Evolutionary conservation across 2,797 vertebrate genomes (phyloP).

Genomic region (Coccyzus lansbergi): DNA sequence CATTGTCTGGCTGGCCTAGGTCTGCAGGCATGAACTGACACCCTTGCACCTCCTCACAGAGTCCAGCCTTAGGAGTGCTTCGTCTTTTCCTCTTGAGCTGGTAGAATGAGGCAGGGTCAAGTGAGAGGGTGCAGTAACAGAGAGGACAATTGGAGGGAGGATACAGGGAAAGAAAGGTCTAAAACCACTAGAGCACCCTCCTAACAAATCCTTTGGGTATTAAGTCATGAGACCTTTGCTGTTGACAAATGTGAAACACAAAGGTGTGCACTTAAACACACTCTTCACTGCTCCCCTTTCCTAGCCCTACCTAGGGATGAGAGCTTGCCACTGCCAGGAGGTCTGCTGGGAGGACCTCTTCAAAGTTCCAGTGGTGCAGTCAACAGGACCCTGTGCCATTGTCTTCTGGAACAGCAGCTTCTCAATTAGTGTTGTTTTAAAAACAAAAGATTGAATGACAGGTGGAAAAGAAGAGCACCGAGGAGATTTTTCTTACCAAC

Average conservation of each 20-base stretch:
- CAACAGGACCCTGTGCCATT: neutral
- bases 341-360: neutral
- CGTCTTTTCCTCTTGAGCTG: neutral
- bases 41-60: neutral
- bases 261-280: neutral
- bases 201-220: neutral
- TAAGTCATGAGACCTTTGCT: neutral
- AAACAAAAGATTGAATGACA: neutral
- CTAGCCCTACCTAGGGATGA: neutral
- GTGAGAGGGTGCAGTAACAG: neutral
- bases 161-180: neutral
- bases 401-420: neutral
- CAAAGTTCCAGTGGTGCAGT: neutral
- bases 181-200: neutral
- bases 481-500: neutral
- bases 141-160: neutral
- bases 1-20: neutral
- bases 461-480: neutral
- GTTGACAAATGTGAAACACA: neutral
- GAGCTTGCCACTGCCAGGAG: neutral
- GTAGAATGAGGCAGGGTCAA: neutral
- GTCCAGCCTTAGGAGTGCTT: neutral
- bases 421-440: neutral
- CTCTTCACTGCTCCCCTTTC: accelerated
- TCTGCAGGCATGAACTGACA: neutral